phyloP scores from a whole-genome alignment of 2,113 vertebrate species.

The Gobius niger region DNA sequence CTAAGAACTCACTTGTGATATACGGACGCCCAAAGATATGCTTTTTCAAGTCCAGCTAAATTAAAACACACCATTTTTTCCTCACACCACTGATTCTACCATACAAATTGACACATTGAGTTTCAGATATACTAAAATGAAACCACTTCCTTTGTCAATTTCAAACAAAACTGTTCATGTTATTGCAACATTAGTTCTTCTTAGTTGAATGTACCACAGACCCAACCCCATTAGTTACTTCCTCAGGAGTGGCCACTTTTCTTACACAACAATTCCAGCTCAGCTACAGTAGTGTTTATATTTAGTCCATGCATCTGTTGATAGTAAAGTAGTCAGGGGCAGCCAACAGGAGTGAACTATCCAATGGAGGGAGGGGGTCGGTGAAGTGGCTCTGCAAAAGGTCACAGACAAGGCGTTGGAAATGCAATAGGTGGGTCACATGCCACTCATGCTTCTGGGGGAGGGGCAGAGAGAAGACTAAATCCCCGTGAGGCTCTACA shows the following conservation, averaged over 20 bases:
- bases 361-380: slow-evolving; percentile 11
- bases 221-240: neutral
- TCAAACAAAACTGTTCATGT: too few species aligned
- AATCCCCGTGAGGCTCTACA: slow-evolving; percentile 13
- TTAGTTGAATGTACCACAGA: neutral
- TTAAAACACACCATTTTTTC: too few species aligned
- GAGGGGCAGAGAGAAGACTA: slow-evolving; percentile 19
- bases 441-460: slow-evolving; percentile 33
- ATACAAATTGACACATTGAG: neutral
- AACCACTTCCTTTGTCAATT: too few species aligned
- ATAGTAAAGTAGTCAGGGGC: slow-evolving; percentile 29
- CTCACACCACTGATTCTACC: neutral
- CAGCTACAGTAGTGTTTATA: slow-evolving; percentile 28
- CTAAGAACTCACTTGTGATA: neutral
- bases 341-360: slow-evolving; percentile 11
- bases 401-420: slow-evolving; percentile 60
- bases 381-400: slow-evolving; percentile 41
- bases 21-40: neutral
- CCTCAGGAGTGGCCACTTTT: neutral
- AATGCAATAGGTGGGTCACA: slow-evolving; percentile 50
- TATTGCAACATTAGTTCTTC: neutral
- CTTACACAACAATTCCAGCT: neutral
- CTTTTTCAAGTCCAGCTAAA: neutral
- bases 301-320: slow-evolving; percentile 61
- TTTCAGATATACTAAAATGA: too few species aligned